Percentiles rank a stretch among this genome's conserved stretches.
Evolutionary conservation across 2,113 vertebrate genomes (phyloP).

Genomic region (Polyodon spathula): DNA sequence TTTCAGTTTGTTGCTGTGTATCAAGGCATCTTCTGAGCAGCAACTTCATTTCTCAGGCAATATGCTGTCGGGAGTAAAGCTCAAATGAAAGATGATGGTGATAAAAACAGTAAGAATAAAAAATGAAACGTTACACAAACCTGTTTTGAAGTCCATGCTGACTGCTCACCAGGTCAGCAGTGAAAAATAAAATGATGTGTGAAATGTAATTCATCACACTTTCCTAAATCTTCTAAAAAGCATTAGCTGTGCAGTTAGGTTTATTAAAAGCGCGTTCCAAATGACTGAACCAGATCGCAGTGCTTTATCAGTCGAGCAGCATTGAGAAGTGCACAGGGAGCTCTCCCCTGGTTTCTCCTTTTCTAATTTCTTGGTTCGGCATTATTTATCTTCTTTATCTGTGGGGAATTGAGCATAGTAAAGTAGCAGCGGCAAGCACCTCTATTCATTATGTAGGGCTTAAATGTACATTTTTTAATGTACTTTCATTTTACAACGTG

Average conservation of each 20-base stretch:
- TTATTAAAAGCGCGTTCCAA: slow-evolving; percentile 9
- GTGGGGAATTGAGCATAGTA: too few relatives aligned
- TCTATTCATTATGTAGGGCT: too few relatives aligned
- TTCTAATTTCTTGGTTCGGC: neutral
- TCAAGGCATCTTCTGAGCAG: neutral
- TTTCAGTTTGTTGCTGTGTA: slow-evolving; percentile 5
- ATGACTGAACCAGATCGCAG: neutral
- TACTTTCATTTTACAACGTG: too few relatives aligned
- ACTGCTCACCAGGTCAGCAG: neutral
- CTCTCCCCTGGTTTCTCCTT: too few relatives aligned
- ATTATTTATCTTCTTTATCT: too few relatives aligned
- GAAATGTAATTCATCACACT: slow-evolving; percentile 5
- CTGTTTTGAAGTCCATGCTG: neutral
- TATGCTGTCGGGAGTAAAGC: too few relatives aligned
- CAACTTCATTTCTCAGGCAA: too few relatives aligned
- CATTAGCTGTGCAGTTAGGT: slow-evolving; percentile 7
- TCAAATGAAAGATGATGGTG: too few relatives aligned
- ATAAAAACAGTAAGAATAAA: too few relatives aligned
- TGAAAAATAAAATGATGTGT: neutral
- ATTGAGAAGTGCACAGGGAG: neutral
- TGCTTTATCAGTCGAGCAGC: slow-evolving; percentile 1
- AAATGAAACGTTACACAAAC: too few relatives aligned
- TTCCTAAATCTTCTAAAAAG: slow-evolving; percentile 1
- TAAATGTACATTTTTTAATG: too few relatives aligned
- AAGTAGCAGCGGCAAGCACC: too few relatives aligned